phyloP scores from a whole-genome alignment of 2,113 vertebrate species.

The Sapajus apella region DNA sequence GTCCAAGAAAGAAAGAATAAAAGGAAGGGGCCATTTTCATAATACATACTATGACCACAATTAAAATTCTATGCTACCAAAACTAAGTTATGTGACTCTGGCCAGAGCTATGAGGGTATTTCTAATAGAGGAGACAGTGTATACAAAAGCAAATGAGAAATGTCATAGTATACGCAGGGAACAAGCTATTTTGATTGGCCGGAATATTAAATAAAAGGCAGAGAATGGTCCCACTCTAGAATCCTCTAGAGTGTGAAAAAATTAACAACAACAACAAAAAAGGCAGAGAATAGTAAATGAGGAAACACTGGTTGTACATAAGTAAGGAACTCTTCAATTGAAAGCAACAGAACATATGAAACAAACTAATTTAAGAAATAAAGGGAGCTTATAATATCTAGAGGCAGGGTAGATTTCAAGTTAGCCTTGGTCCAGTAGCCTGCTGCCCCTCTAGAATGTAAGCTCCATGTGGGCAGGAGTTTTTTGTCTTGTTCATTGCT shows the following conservation, averaged over 20 bases:
- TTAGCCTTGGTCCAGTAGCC: background rate
- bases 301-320: background rate
- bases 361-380: background rate
- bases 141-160: constrained; percentile 21
- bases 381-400: background rate
- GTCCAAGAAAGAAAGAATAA: background rate
- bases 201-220: background rate
- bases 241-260: no score
- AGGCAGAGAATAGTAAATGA: background rate
- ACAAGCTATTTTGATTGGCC: background rate
- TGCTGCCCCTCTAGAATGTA: background rate
- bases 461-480: background rate
- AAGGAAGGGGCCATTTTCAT: background rate
- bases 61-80: background rate
- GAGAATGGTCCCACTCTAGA: background rate
- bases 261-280: background rate
- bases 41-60: background rate
- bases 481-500: background rate
- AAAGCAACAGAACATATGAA: background rate
- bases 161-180: background rate
- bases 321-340: background rate
- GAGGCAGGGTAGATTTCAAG: background rate
- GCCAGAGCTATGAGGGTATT: background rate
- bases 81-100: background rate
- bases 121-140: background rate